Evolutionary conservation across 2,888 invertebrate genomes (phyloP), one percentile per base, ranked within the genome.

Genomic region (Geotrupes spiniger): DNA sequence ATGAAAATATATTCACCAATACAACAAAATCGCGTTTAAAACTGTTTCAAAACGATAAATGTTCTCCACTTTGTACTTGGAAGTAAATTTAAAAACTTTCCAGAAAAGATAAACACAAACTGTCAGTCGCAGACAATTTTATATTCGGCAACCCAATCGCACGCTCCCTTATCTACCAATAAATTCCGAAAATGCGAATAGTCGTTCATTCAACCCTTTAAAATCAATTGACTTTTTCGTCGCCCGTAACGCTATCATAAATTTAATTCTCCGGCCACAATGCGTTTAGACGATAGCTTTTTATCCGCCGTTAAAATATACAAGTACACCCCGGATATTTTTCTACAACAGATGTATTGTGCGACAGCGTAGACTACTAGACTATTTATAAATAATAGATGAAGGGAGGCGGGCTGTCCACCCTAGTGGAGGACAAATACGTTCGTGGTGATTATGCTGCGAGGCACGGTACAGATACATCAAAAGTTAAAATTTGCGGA

Each of bases 351-450:
- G 46, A 42, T 47, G 47, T 36, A 47, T 36, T 36, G 27, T 36
- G 40, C 26, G 46, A 33, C 36, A 29, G 16, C 36, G 36, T 37
- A 37, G 38, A 17, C 36, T 44, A 17, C 17, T 37, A 37, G 38
- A 17, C 36, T 44, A 17, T 28, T 15, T 49, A 49, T 49, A 49
- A 49, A 49, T 49, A 49, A 49, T 45, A 40, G 44, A 49, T 49
- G 26, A 12, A 41, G 42, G 17, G 29, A 33, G 41, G 49, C 31
- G 49, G 17, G 27, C 28, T 21, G 11, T 10, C 33, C 12, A 14
- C 33, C 33, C 33, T 15, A 33, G 21, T 21, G 14, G 33, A 33
- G 33, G 14, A 14, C 33, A 33, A 10, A 33, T 33, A 33, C 14
- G 33, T 33, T 15, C 14, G 8, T 33, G 9, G 33, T 33, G 33